Base-by-base conservation (phyloP, 2,888 invertebrate genomes). In the Lepas anatifera region DNA sequence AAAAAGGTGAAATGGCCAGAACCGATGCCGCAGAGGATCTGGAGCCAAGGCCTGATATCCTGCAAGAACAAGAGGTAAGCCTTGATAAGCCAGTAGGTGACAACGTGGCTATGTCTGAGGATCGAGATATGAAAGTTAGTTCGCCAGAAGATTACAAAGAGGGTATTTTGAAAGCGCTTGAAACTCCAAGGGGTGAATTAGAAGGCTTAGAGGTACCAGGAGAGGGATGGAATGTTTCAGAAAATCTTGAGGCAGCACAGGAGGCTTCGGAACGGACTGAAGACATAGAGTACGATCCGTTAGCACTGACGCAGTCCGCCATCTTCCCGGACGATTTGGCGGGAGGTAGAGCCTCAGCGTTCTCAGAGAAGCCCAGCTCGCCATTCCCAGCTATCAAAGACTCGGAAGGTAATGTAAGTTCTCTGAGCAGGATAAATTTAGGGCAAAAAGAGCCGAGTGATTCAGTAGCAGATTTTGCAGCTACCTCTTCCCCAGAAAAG, bases 251-350 rank as follows among this genome's bases (percentile, higher is more conserved):
- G 6, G 13, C 27, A 2, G 58, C 32, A 1, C 58, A 16, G 18
- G 32, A 58, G 72, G 16, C 73, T 74, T 3, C 73, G 77, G 35
- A 78, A 77, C 71, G 79, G 78, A 58, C 58, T 7, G 58, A 58
- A 13, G 58, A 58, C 32, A 29, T 2, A 4, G 58, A 58, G 4
- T 58, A 13, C 13, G 58, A 58, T 13, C 58, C 58, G 32, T 22
- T 58, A 22, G 32, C 58, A 29, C 52, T 16, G 32, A 58, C 32
- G 11, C 58, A 32, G 58, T 58, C 58, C 7, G 18, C 32, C 13
- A 58, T 58, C 27, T 58, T 58, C 18, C 58, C 58, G 6, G 58
- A 58, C 3, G 58, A 58, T 16, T 41, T 41, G 18, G 25, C 32
- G 32, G 58, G 1, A 27, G 58, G 32, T 3, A 16, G 58, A 6